These are phyloP conservation scores for Nannoperca australis DNA, from an alignment of 2,797 vertebrate genomes.

Conservation along the genomic window DNA sequence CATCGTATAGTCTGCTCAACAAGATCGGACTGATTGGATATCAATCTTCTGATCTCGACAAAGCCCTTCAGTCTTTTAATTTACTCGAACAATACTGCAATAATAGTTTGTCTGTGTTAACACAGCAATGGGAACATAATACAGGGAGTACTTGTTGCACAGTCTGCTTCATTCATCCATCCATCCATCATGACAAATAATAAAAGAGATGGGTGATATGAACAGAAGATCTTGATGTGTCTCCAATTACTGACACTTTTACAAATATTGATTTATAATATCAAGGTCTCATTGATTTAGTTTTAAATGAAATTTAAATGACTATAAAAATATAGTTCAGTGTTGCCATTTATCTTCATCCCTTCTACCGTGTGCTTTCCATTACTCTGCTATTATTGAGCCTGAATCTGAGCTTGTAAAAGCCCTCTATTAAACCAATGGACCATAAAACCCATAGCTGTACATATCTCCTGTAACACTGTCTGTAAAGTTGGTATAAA, in stretches of 20 bases:
- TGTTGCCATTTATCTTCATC: conserved; percentile 57
- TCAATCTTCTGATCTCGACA: conserved; percentile 33
- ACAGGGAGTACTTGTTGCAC: conserved; percentile 43
- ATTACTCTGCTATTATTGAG: conserved; percentile 65
- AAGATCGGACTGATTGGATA: conserved; percentile 11
- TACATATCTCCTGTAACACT: conserved; percentile 52
- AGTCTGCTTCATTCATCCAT: conserved; percentile 26
- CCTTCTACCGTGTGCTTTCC: conserved; percentile 53
- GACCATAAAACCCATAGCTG: conserved; percentile 60
- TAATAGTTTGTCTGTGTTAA: conserved; percentile 39
- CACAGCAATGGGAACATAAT: conserved; percentile 31
- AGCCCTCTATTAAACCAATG: conserved; percentile 57
- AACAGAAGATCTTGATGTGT: conserved; percentile 43
- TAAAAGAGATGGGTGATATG: conserved; percentile 23
- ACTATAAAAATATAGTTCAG: conserved; percentile 47
- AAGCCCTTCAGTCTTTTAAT: conserved; percentile 30
- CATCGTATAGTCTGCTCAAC: background rate
- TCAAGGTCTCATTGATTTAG: conserved; percentile 47
- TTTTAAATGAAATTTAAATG: conserved; percentile 52
- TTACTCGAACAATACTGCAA: conserved; percentile 50
- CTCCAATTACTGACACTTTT: conserved; percentile 25
- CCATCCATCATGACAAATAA: conserved; percentile 21
- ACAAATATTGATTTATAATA: conserved; percentile 58
- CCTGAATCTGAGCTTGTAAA: conserved; percentile 63
- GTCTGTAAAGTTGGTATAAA: conserved; percentile 44